Conservation (phyloP, 2,797 vertebrate species). For the Chromobotia macracanthus region DNA sequence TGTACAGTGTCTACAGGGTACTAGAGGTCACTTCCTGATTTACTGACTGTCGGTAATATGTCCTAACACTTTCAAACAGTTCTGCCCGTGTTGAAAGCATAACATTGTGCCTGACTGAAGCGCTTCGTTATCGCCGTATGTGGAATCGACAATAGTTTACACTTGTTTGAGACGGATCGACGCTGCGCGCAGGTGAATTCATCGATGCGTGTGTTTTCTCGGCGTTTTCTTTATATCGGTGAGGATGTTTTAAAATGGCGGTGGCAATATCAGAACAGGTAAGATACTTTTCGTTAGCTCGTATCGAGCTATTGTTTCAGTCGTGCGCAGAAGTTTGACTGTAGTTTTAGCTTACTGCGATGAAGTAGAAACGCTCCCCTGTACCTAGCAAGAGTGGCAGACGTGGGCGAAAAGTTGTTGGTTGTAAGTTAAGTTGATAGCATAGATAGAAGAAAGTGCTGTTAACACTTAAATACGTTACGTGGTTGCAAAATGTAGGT, state of each 20-base stretch:
- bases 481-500: too few relatives aligned
- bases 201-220: conserved; percentile 67
- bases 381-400: not conserved
- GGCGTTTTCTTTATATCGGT: conserved; percentile 67
- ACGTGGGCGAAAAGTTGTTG: not conserved
- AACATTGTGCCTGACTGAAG: not conserved
- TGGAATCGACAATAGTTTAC: not conserved
- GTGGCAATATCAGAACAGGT: conserved; percentile 76
- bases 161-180: not conserved
- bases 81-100: not conserved
- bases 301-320: not conserved
- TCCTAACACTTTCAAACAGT: conserved; percentile 30
- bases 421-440: not conserved
- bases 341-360: not conserved
- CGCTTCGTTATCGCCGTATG: not conserved
- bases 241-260: conserved; percentile 87
- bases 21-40: conserved; percentile 48
- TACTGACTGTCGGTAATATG: conserved; percentile 25
- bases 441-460: not conserved
- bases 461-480: too few relatives aligned
- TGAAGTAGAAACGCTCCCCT: not conserved
- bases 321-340: not conserved
- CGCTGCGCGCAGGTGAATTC: conserved; percentile 68
- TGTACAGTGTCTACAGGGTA: conserved; percentile 23
- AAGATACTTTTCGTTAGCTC: conserved; percentile 40